Percentiles rank a stretch among this genome's conserved stretches.
Evolutionary conservation across 2,797 vertebrate species (phyloP).

Genomic region (Harpagifer antarcticus): DNA sequence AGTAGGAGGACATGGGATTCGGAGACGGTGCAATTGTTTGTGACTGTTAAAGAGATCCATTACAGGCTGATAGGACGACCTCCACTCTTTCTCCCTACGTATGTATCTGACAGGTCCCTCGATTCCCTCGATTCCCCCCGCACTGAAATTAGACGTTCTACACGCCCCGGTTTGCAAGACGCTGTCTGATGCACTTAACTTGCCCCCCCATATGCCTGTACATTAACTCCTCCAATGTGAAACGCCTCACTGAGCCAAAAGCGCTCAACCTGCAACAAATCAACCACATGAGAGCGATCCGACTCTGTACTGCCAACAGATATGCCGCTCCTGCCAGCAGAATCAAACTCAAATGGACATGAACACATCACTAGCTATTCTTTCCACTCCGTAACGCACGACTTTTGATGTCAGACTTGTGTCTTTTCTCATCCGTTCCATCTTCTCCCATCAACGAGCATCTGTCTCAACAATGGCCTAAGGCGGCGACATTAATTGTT

Average conservation of each 20-base stretch:
- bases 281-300: not conserved
- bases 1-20: conserved; percentile 17
- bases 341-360: conserved; percentile 42
- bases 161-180: conserved; percentile 30
- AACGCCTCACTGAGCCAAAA: conserved; percentile 41
- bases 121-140: not conserved
- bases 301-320: conserved; percentile 31
- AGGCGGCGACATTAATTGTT: conserved; percentile 37
- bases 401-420: not conserved
- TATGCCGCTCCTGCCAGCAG: conserved; percentile 24
- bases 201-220: conserved; percentile 14
- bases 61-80: conserved; percentile 37
- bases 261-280: conserved; percentile 31
- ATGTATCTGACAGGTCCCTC: conserved; percentile 6
- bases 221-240: conserved; percentile 54
- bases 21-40: conserved; percentile 40
- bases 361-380: conserved; percentile 35
- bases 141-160: conserved; percentile 33
- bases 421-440: conserved; percentile 4
- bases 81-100: conserved; percentile 23
- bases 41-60: conserved; percentile 41
- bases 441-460: conserved; percentile 21
- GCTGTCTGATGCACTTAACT: conserved; percentile 44
- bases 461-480: conserved; percentile 3
- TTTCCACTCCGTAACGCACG: conserved; percentile 19